phyloP scores from a whole-genome alignment of 2,888 invertebrate genomes.

The Aspidiotus destructor region DNA sequence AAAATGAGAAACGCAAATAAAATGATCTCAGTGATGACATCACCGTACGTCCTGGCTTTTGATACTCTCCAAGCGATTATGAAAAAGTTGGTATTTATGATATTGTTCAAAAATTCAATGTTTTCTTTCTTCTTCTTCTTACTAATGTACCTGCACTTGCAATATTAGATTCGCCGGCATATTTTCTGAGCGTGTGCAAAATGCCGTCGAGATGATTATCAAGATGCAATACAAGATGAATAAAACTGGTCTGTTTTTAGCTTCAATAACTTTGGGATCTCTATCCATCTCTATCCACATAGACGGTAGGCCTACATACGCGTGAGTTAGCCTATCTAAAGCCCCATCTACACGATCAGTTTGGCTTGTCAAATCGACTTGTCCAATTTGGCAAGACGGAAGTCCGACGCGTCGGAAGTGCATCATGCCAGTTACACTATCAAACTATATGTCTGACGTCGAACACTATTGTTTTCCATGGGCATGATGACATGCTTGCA shows the following conservation, averaged over 20 bases:
- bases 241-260: constrained; percentile 18
- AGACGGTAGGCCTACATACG: not conserved
- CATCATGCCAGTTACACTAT: too few species aligned
- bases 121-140: too few species aligned
- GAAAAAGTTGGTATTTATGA: constrained; percentile 61
- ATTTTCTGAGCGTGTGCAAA: constrained; percentile 1
- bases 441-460: too few species aligned
- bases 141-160: too few species aligned
- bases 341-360: too few species aligned
- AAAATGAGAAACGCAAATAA: constrained; percentile 66
- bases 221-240: constrained; percentile 16
- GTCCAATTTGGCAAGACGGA: too few species aligned
- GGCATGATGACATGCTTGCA: too few species aligned
- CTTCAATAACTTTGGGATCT: constrained; percentile 21
- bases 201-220: not conserved
- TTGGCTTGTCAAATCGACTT: too few species aligned
- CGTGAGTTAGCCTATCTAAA: too few species aligned
- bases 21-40: constrained; percentile 63
- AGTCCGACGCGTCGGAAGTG: too few species aligned
- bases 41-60: constrained; percentile 79
- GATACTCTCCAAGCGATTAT: constrained; percentile 80
- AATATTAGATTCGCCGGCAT: constrained; percentile 6
- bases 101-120: too few species aligned
- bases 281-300: constrained; percentile 6
- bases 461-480: too few species aligned